A percentile compares a stretch with the other conserved stretches of the same genome.
Evolutionary conservation across 1,140 invertebrate species (phyloP).

Genomic region (Zaprionus lachaisei): DNA sequence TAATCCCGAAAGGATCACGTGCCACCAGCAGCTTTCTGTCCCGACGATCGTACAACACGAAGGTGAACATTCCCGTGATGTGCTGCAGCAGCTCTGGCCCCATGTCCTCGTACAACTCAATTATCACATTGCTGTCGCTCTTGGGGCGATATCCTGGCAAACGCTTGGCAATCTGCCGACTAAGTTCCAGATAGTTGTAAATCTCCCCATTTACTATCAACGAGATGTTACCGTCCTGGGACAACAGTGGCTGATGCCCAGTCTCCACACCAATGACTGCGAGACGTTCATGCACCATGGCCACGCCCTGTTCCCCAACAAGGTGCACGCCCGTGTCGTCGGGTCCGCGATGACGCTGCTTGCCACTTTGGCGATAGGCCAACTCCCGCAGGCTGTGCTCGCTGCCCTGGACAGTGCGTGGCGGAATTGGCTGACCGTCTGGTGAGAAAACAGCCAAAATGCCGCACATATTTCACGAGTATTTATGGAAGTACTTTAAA

Average conservation of each 20-base stretch:
- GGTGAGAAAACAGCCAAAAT: slow-evolving; percentile 70
- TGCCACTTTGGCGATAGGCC: slow-evolving; percentile 65
- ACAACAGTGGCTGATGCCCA: slow-evolving; percentile 70
- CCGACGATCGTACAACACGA: slow-evolving; percentile 91
- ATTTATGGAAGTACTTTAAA: background rate
- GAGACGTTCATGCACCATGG: slow-evolving; percentile 68
- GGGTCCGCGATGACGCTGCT: slow-evolving; percentile 73
- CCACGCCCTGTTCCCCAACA: slow-evolving; percentile 56
- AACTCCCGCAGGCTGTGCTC: slow-evolving; percentile 60
- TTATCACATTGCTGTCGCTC: slow-evolving; percentile 91
- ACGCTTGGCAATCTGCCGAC: slow-evolving; percentile 50
- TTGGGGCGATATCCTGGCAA: slow-evolving; percentile 87
- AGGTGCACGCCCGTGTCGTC: slow-evolving; percentile 67
- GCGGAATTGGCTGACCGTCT: slow-evolving; percentile 38
- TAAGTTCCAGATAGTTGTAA: slow-evolving; percentile 66
- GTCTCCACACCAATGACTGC: slow-evolving; percentile 61
- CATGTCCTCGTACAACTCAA: slow-evolving; percentile 88
- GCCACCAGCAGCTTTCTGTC: slow-evolving; percentile 90
- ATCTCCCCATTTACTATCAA: slow-evolving; percentile 74
- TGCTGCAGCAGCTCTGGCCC: slow-evolving; percentile 87
- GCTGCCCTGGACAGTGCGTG: slow-evolving; percentile 32
- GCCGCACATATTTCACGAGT: slow-evolving; percentile 59
- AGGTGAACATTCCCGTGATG: slow-evolving; percentile 93
- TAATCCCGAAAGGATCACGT: slow-evolving; percentile 94
- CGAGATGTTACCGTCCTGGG: slow-evolving; percentile 52